A percentile compares a stretch with the other conserved stretches of the same genome.
phyloP scores from a whole-genome alignment of 2,888 invertebrate species.

The Syrista parreyssii region DNA sequence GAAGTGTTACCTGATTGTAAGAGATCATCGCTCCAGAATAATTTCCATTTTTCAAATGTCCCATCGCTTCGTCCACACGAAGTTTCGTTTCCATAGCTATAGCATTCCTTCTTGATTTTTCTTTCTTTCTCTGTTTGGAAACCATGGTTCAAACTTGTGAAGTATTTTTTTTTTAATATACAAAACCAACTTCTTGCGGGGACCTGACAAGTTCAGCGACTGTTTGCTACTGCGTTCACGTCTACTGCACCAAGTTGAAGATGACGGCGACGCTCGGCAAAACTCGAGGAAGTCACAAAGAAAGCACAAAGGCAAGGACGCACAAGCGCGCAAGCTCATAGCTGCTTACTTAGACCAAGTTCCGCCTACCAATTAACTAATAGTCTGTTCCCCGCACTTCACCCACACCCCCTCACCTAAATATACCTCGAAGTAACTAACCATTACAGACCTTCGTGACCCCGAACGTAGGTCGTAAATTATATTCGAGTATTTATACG shows the following conservation, averaged over 20 bases:
- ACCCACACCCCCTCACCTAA: background rate
- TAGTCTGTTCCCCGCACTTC: background rate
- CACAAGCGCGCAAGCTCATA: slow-evolving; percentile 36
- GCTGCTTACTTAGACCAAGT: slow-evolving; percentile 8
- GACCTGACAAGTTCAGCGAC: too few species aligned
- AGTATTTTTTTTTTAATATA: too few species aligned
- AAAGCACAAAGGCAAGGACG: slow-evolving; percentile 24
- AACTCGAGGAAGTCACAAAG: slow-evolving; percentile 4
- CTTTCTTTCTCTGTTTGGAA: background rate
- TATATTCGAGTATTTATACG: background rate
- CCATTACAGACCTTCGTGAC: background rate
- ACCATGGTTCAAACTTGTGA: background rate
- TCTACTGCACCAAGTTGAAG: background rate
- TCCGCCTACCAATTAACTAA: background rate
- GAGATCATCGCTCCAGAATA: slow-evolving; percentile 77
- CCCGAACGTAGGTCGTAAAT: background rate
- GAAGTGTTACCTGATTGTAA: slow-evolving; percentile 75
- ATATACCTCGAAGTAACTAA: background rate
- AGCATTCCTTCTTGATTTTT: background rate
- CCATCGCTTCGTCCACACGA: slow-evolving; percentile 81
- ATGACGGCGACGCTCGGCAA: background rate
- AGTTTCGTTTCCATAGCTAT: slow-evolving; percentile 70
- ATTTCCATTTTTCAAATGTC: slow-evolving; percentile 81
- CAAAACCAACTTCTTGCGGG: background rate
- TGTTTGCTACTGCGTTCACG: background rate